Evolutionary conservation across 2,888 invertebrate species (phyloP).

Genomic region (Catocala nupta): DNA sequence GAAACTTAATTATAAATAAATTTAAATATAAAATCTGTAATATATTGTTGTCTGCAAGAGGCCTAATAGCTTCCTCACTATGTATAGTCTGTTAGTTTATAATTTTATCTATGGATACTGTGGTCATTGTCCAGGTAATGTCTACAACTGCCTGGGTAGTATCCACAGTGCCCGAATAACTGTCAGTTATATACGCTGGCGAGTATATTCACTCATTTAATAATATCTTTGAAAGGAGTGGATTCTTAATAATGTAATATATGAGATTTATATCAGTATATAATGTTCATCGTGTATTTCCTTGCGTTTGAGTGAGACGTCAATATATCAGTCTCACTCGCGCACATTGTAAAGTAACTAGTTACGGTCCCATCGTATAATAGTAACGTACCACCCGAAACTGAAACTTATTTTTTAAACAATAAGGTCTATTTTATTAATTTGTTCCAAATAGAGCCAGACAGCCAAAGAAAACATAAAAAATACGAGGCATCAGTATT

Average conservation of each 20-base stretch:
- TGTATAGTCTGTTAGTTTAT: conserved; percentile 61
- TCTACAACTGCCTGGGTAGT: conserved; percentile 5
- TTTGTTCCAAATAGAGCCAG: conserved; percentile 12
- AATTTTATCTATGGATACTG: conserved; percentile 28
- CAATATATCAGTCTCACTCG: conserved; percentile 23
- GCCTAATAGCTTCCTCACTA: conserved; percentile 69
- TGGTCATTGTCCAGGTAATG: conserved; percentile 12
- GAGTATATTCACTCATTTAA: conserved; percentile 16
- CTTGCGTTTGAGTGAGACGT: conserved; percentile 22
- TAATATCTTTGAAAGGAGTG: conserved; percentile 19
- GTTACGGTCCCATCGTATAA: conserved; percentile 28
- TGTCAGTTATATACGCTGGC: conserved; percentile 10
- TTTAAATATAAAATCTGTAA: conserved; percentile 60
- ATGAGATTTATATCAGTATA: conserved; percentile 32
- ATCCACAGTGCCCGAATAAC: conserved; percentile 2
- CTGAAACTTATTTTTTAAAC: conserved; percentile 16
- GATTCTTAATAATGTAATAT: conserved; percentile 20
- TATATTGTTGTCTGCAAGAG: conserved; percentile 68
- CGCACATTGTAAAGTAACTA: conserved; percentile 23
- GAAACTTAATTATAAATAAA: conserved; percentile 47
- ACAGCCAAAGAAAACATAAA: conserved; percentile 27
- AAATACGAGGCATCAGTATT: neutral
- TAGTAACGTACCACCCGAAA: conserved; percentile 31
- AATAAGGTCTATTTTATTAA: conserved; percentile 23
- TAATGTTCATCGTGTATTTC: conserved; percentile 35